Percentiles rank a stretch among this genome's conserved stretches.
Evolutionary conservation across 2,888 invertebrate genomes (phyloP).

Genomic region (Griposia aprilina): DNA sequence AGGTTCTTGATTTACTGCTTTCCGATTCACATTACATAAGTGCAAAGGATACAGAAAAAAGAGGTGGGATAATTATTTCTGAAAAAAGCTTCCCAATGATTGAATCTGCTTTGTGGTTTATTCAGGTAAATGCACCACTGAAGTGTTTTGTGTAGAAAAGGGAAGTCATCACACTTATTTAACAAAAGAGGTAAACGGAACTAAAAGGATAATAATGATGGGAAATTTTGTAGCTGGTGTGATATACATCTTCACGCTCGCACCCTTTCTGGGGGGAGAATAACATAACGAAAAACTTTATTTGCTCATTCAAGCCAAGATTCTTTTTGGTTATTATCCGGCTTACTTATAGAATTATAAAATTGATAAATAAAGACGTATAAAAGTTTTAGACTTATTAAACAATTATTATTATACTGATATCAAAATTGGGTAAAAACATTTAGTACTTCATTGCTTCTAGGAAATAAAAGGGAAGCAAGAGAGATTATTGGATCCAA

Average conservation of each 20-base stretch:
- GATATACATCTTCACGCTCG: slow-evolving; percentile 42
- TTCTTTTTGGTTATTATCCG: not conserved
- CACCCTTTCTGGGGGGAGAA: slow-evolving; percentile 16
- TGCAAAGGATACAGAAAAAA: slow-evolving; percentile 46
- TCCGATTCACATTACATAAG: slow-evolving; percentile 12
- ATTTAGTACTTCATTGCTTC: not conserved
- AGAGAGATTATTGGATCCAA: not conserved
- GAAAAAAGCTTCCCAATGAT: slow-evolving; percentile 59
- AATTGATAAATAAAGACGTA: not conserved
- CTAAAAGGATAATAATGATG: slow-evolving; percentile 47
- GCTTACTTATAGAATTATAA: not conserved
- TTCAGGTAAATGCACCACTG: slow-evolving; percentile 57
- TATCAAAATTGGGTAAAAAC: not conserved
- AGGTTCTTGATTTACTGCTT: slow-evolving; percentile 39
- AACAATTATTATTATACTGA: not conserved
- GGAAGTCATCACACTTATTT: slow-evolving; percentile 58
- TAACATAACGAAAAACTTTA: slow-evolving; percentile 5
- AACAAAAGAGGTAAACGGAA: slow-evolving; percentile 40
- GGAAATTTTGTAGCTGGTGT: slow-evolving; percentile 43
- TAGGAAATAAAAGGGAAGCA: not conserved
- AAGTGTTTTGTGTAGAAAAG: slow-evolving; percentile 41
- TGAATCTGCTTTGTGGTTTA: slow-evolving; percentile 58
- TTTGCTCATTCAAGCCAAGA: not conserved
- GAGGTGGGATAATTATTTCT: slow-evolving; percentile 48
- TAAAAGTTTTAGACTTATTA: not conserved